phyloP scores from a whole-genome alignment of 2,113 vertebrate species.

The Atlantisia rogersi region DNA sequence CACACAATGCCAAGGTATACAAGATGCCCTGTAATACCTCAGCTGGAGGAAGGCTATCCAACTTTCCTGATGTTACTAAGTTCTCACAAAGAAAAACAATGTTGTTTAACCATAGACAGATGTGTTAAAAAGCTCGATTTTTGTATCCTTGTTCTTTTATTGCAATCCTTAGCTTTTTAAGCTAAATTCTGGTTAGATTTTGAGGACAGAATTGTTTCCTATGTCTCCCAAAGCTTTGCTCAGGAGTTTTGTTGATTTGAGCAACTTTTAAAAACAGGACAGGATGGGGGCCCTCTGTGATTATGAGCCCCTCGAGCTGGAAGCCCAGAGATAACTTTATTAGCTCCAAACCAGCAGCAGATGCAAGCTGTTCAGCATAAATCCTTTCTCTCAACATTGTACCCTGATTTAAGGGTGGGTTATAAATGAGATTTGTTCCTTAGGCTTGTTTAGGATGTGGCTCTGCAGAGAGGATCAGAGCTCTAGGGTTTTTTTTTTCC shows the following conservation, averaged over 20 bases:
- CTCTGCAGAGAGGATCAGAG: not conserved
- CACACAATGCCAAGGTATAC: conserved; percentile 55
- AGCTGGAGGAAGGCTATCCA: not conserved
- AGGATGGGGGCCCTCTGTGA: not conserved
- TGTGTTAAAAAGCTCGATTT: not conserved
- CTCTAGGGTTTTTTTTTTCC: not conserved
- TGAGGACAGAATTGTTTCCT: not conserved
- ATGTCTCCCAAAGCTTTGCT: not conserved
- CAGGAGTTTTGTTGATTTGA: not conserved
- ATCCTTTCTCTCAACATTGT: not conserved
- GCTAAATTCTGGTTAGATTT: not conserved
- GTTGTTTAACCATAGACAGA: conserved; percentile 24
- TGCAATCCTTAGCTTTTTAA: not conserved
- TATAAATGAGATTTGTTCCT: not conserved
- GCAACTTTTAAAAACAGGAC: not conserved
- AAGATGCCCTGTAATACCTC: conserved; percentile 51
- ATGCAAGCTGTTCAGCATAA: not conserved
- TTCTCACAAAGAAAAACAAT: conserved; percentile 38
- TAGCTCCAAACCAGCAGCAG: conserved; percentile 3
- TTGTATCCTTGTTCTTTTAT: not conserved
- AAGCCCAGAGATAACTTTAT: not conserved
- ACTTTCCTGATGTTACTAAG: conserved; percentile 33
- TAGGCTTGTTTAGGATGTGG: not conserved
- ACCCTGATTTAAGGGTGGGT: not conserved
- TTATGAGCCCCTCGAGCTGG: not conserved